Evolutionary conservation across 2,888 invertebrate genomes (phyloP).

Genomic region (Drosophila atripex): DNA sequence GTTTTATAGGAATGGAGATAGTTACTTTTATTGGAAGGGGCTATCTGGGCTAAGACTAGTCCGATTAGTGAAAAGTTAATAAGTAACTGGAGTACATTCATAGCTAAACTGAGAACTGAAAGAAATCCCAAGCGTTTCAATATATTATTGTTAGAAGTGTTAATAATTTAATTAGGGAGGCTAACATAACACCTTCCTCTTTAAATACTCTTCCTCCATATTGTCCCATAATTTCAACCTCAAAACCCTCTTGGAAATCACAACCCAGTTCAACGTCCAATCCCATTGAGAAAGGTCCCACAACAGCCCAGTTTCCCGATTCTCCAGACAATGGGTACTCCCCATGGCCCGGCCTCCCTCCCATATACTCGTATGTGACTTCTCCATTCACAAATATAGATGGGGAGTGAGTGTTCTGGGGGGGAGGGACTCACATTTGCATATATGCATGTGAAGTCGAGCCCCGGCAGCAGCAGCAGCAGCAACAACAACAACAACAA

Average conservation of each 20-base stretch:
- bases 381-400: conserved; percentile 1
- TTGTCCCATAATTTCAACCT: neutral
- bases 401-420: neutral
- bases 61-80: neutral
- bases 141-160: neutral
- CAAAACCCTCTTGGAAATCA: neutral
- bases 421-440: conserved; percentile 15
- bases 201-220: neutral
- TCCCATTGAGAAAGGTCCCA: conserved; percentile 13
- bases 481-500: conserved; percentile 8
- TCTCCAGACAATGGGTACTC: conserved; percentile 10
- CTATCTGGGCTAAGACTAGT: neutral
- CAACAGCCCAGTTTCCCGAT: conserved; percentile 2
- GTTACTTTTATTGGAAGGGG: neutral
- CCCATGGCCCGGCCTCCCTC: neutral
- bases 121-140: neutral
- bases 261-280: conserved; percentile 3
- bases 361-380: neutral
- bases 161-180: neutral
- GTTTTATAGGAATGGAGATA: neutral
- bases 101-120: neutral
- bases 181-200: neutral
- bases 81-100: neutral
- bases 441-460: conserved; percentile 28
- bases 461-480: no score